Conservation (phyloP, 1,140 invertebrate species). For the Plodia interpunctella region DNA sequence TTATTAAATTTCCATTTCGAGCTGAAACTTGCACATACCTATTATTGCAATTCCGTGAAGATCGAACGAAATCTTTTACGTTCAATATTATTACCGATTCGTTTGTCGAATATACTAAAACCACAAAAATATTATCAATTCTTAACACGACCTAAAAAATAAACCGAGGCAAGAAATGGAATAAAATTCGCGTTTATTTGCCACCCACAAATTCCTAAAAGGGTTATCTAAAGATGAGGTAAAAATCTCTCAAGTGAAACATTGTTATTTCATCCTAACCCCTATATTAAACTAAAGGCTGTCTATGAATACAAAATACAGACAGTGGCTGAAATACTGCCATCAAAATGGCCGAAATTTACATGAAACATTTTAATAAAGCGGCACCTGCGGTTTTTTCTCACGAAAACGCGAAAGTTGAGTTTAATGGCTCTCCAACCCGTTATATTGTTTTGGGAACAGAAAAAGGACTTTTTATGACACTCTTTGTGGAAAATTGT, state of each 20-base stretch:
- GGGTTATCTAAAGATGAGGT: neutral
- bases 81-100: no score
- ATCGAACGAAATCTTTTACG: no score
- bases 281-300: slow-evolving; percentile 43
- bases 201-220: neutral
- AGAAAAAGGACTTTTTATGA: neutral
- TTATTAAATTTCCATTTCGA: no score
- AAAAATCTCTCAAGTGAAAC: slow-evolving; percentile 11
- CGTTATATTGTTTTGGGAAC: slow-evolving; percentile 22
- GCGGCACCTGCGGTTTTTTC: slow-evolving; percentile 56
- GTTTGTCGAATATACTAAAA: no score
- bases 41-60: no score
- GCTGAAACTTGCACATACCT: no score
- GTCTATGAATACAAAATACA: slow-evolving; percentile 54
- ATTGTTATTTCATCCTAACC: slow-evolving; percentile 22
- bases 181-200: neutral
- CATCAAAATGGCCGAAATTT: slow-evolving; percentile 47
- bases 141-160: no score
- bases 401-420: slow-evolving; percentile 55
- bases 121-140: no score
- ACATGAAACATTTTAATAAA: slow-evolving; percentile 67
- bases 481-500: neutral
- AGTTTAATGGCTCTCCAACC: slow-evolving; percentile 46
- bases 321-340: slow-evolving; percentile 56
- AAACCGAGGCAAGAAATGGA: no score